Evolutionary conservation across 2,113 vertebrate genomes (phyloP), one percentile per base, ranked within the genome.

Genomic region (Tupaia chinensis): DNA sequence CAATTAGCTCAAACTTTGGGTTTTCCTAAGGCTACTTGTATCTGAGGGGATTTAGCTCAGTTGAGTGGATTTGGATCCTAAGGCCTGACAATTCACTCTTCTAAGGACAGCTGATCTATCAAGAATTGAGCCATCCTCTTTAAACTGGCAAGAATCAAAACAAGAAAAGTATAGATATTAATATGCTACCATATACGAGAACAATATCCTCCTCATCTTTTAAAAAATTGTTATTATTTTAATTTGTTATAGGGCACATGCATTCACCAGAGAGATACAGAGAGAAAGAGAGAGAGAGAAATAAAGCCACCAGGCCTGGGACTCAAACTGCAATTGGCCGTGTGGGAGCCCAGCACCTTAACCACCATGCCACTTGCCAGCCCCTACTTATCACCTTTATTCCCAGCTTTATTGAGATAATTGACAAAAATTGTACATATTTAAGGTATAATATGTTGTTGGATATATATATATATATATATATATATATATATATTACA

Each of bases 1-100:
- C 97, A 98, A 97, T 98, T 97, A 98, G 93, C 89, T 97, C 93
- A 93, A 97, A 97, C 89, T 97, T 94, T 85, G 95, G 95, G 86
- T 96, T 97, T 98, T 97, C 97, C 96, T 90, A 94, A 97, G 97
- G 95, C 94, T 96, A 97, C 96, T 97, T 94, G 87, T 80, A 72
- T 95, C 92, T 90, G 85, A 94, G 81, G 81, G 92, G 96, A 94
- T 96, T 97, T 97, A 94, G 94, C 94, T 90, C 66, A 92, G 89
- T 95, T 89, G 87, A 96, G 87, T 96, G 83, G 89, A 94, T 97
- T 93, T 92, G 81, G 84, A 90, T 93, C 63, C 79, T 63, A 83
- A 92, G 86, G 23, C 73, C 84, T 94, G 65, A 92, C 69, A 92
- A 85, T 88, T 95, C 87, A 87, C 91, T 97, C 92, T 90, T 70